phyloP scores from a whole-genome alignment of 2,113 vertebrate species.

The Ceyx margarethae region DNA sequence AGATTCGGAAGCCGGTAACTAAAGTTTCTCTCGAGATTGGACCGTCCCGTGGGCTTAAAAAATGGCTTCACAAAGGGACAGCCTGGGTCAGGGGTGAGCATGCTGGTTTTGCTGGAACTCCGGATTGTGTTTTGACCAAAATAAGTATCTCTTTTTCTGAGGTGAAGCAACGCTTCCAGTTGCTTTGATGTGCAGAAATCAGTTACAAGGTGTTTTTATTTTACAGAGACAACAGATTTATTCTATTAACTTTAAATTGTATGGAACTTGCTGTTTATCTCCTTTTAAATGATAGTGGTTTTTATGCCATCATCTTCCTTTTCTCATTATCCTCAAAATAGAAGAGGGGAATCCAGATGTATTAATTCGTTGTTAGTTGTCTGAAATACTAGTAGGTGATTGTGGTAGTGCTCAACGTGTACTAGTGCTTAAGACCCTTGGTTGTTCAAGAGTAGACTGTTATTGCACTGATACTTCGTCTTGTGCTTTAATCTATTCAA shows the following conservation, averaged over 20 bases:
- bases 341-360: too few relatives aligned
- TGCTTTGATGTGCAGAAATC: background rate
- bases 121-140: background rate
- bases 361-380: background rate
- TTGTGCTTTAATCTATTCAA: background rate
- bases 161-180: fast-evolving
- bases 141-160: background rate
- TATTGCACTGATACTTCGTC: background rate
- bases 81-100: fast-evolving
- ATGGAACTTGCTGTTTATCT: background rate
- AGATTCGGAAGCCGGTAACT: fast-evolving
- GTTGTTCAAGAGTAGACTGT: too few relatives aligned
- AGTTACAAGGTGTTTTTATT: background rate
- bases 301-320: background rate
- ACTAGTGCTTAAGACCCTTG: background rate
- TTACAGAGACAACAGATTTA: background rate
- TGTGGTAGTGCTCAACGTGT: fast-evolving
- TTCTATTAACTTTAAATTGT: background rate
- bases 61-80: fast-evolving
- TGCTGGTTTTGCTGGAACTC: too few relatives aligned
- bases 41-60: fast-evolving
- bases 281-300: background rate
- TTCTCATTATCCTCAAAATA: background rate
- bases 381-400: background rate
- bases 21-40: fast-evolving